phyloP scores from a whole-genome alignment of 2,888 invertebrate genomes.

The Chrysolina haemoptera region DNA sequence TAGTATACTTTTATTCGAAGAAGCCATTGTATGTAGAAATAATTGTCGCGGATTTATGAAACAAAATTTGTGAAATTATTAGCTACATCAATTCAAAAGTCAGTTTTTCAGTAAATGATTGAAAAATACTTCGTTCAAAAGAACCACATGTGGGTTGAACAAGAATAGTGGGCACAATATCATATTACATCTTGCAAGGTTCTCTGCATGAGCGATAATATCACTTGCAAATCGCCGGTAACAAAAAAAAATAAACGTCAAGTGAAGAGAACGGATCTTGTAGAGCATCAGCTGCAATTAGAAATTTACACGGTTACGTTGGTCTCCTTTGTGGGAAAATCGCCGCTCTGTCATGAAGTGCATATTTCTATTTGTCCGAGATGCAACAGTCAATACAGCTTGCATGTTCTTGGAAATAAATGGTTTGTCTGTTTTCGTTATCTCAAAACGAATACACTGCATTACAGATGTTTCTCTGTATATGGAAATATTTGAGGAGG shows the following conservation, averaged over 20 bases:
- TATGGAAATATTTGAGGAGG: constrained; percentile 23
- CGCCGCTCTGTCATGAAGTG: constrained; percentile 40
- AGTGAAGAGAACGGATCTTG: constrained; percentile 28
- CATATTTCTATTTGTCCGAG: constrained; percentile 34
- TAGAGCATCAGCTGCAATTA: constrained; percentile 34
- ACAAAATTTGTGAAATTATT: no score
- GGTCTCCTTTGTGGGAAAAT: constrained; percentile 24
- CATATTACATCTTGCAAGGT: no score
- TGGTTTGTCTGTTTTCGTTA: constrained; percentile 30
- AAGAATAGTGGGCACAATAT: no score
- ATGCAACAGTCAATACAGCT: constrained; percentile 29
- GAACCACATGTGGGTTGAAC: no score
- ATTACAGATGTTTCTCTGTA: constrained; percentile 32
- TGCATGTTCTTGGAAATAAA: constrained; percentile 31
- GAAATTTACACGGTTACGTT: constrained; percentile 35
- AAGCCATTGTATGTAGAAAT: no score
- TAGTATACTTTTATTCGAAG: no score
- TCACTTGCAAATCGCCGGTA: not conserved
- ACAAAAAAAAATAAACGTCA: constrained; percentile 21
- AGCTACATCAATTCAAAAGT: no score
- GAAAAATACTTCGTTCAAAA: no score
- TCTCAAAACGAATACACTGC: constrained; percentile 23
- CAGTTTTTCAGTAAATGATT: no score
- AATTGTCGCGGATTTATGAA: no score
- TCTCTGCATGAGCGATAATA: not conserved